Conservation (phyloP, 2,888 invertebrate species). For the Oscheius sp. region DNA sequence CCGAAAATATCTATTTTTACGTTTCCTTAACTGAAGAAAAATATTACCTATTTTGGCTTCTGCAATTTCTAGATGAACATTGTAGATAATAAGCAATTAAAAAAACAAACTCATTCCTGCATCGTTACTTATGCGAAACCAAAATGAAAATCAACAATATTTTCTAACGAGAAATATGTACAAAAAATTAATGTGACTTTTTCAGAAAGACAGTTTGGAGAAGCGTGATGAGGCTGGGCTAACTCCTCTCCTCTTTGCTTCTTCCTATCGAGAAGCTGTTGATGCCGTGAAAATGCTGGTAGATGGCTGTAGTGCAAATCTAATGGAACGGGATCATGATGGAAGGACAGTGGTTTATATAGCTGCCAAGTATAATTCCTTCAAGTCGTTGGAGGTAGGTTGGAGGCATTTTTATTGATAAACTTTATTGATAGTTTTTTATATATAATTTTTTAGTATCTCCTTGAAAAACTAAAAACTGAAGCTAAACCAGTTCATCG, state of each 20-base stretch:
- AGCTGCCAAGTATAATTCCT: conserved; percentile 51
- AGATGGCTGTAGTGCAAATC: conserved; percentile 34
- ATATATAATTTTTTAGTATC: conserved; percentile 25
- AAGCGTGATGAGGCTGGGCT: conserved; percentile 36
- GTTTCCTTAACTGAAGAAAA: too few relatives aligned
- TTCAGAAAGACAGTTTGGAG: neutral
- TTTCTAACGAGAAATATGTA: too few relatives aligned
- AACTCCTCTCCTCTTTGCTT: conserved; percentile 48
- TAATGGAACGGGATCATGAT: conserved; percentile 38
- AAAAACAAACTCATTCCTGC: too few relatives aligned
- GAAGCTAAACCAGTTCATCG: neutral
- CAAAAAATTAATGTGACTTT: neutral
- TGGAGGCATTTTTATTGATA: neutral
- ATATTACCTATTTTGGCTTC: too few relatives aligned
- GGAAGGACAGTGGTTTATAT: conserved; percentile 45
- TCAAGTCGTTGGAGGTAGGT: conserved; percentile 33
- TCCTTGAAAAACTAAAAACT: conserved; percentile 22
- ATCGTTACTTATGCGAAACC: too few relatives aligned
- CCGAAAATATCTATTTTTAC: too few relatives aligned
- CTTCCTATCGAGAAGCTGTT: conserved; percentile 33
- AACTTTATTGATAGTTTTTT: neutral
- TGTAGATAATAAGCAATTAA: too few relatives aligned
- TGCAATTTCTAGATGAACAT: too few relatives aligned
- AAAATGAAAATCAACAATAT: too few relatives aligned
- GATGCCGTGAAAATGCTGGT: conserved; percentile 40